Conservation (phyloP, 2,113 vertebrate species). For the Rana temporaria region DNA sequence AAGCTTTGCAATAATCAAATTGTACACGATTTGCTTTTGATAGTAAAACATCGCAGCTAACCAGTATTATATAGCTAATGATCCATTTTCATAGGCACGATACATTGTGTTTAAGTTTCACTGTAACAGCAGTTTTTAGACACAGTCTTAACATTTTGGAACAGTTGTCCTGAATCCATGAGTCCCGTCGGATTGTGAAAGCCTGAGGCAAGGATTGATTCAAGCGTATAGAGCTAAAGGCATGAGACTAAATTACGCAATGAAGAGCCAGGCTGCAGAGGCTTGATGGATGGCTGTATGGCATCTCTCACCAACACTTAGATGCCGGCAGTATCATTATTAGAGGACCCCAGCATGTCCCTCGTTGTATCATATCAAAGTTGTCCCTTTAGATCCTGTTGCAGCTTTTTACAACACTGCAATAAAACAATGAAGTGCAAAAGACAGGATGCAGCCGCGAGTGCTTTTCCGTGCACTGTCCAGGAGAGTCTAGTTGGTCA, state of each 20-base stretch:
- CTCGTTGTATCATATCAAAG: background rate
- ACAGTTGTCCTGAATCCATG: slow-evolving; percentile 13
- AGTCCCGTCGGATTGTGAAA: slow-evolving; percentile 21
- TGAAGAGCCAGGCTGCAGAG: background rate
- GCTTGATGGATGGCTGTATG: slow-evolving; percentile 13
- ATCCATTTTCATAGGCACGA: slow-evolving; percentile 14
- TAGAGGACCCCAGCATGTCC: background rate
- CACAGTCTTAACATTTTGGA: slow-evolving; percentile 30
- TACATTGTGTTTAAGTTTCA: slow-evolving; percentile 12
- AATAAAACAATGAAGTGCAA: background rate
- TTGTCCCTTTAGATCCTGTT: background rate
- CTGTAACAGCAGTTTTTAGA: slow-evolving; percentile 16
- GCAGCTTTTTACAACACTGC: background rate
- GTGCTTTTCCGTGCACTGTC: background rate
- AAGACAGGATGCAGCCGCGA: background rate
- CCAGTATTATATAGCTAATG: slow-evolving; percentile 10
- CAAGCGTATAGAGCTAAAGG: slow-evolving; percentile 26
- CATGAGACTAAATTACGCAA: slow-evolving; percentile 27
- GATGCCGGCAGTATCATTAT: background rate
- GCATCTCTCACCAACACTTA: background rate
- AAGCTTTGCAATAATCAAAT: background rate
- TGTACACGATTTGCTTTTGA: background rate
- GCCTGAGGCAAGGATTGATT: slow-evolving; percentile 49
- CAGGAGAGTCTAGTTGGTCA: slow-evolving; percentile 4
- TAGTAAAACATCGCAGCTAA: background rate